Conservation (phyloP, 2,797 vertebrate species). For the Sebastes trivittatus region DNA sequence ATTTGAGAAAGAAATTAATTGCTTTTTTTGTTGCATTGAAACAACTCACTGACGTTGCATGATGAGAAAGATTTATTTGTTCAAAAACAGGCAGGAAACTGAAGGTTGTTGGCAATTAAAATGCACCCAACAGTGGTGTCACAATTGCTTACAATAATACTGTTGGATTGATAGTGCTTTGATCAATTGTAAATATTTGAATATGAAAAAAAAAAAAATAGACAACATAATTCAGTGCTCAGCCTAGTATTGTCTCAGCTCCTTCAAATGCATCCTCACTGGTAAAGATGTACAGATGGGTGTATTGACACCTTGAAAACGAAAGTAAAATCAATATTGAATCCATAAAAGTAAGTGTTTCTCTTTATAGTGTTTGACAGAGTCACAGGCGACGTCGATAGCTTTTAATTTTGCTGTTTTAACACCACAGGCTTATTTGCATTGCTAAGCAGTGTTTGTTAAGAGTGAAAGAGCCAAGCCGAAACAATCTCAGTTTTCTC, state of each 20-base stretch:
- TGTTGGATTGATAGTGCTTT: neutral
- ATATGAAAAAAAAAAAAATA: neutral
- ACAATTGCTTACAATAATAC: neutral
- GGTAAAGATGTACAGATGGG: neutral
- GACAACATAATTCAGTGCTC: neutral
- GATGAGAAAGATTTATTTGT: neutral
- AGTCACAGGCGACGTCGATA: neutral
- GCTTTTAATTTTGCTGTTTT: neutral
- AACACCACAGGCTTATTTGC: neutral
- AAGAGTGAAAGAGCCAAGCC: neutral
- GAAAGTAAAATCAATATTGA: neutral
- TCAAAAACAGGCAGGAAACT: neutral
- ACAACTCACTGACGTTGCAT: neutral
- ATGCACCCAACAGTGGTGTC: neutral
- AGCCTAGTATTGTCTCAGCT: neutral
- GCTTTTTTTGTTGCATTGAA: neutral
- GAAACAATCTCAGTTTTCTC: neutral
- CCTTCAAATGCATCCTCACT: neutral
- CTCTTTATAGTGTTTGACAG: neutral
- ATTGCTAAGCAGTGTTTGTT: neutral
- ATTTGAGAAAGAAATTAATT: neutral
- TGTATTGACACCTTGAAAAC: neutral
- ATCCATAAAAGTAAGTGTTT: constrained; percentile 10
- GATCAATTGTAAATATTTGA: neutral
- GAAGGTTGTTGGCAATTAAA: neutral